A percentile compares a stretch with the other conserved stretches of the same genome.
phyloP scores from a whole-genome alignment of 2,113 vertebrate species.

The Gobius niger region DNA sequence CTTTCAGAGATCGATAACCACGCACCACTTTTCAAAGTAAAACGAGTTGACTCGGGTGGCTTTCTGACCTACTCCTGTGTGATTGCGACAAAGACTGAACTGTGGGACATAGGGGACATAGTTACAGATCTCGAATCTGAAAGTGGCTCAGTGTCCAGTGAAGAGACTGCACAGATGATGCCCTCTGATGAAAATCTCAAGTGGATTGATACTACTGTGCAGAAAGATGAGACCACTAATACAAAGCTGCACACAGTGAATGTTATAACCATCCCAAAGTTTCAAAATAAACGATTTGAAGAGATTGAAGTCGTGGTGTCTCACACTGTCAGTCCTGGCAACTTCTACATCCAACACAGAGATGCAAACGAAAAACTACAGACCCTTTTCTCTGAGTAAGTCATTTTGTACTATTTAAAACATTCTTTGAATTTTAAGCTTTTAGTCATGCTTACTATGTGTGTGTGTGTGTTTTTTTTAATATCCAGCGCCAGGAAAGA shows the following conservation, averaged over 20 bases:
- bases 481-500: constrained; percentile 48
- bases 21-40: constrained; percentile 61
- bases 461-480: constrained; percentile 36
- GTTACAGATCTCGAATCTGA: constrained; percentile 10
- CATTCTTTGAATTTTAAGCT: constrained; percentile 25
- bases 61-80: constrained; percentile 61
- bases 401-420: constrained; percentile 34
- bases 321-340: constrained; percentile 61
- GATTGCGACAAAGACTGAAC: constrained; percentile 68
- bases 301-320: constrained; percentile 73
- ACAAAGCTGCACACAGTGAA: not conserved
- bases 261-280: constrained; percentile 57
- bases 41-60: constrained; percentile 34
- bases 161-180: constrained; percentile 3
- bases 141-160: not conserved
- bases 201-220: constrained; percentile 1
- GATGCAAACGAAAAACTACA: constrained; percentile 48
- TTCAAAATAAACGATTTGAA: constrained; percentile 65
- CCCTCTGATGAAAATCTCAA: not conserved
- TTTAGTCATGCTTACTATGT: constrained; percentile 35
- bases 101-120: constrained; percentile 75
- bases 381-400: constrained; percentile 62
- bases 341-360: constrained; percentile 72
- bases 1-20: constrained; percentile 24
- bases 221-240: not conserved